phyloP scores from a whole-genome alignment of 1,140 invertebrate species.

The Ladona fulva region DNA sequence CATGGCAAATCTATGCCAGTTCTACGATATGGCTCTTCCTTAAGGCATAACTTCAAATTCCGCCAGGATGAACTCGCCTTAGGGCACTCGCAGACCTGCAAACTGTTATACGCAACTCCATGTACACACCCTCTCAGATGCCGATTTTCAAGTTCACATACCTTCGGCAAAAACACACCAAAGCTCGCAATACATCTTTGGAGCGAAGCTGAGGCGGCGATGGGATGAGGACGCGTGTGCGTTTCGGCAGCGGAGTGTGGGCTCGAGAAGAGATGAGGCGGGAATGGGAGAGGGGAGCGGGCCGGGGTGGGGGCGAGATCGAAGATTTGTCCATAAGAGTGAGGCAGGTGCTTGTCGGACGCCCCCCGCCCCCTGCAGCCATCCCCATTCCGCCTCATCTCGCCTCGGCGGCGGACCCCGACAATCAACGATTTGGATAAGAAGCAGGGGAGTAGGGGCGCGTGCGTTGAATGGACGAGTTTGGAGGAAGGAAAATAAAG shows the following conservation, averaged over 20 bases:
- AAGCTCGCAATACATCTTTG: no score
- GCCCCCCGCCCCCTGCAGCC: neutral
- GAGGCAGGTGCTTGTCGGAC: neutral
- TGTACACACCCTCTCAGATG: no score
- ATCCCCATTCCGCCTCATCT: neutral
- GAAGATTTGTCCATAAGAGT: neutral
- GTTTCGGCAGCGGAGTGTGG: neutral
- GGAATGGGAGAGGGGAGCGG: neutral
- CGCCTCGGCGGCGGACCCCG: neutral
- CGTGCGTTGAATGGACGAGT: neutral
- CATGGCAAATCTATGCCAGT: no score
- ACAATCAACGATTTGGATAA: conserved; percentile 7
- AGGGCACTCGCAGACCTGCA: no score
- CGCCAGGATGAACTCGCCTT: no score
- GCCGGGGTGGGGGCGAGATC: neutral
- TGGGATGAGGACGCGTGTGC: neutral
- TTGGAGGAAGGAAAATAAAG: neutral
- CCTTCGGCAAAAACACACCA: no score
- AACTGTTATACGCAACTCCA: no score
- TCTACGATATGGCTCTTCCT: no score
- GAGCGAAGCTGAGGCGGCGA: no score
- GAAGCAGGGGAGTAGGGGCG: neutral
- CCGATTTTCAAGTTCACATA: no score
- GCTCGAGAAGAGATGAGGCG: neutral
- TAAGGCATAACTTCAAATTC: no score